A percentile compares a stretch with the other conserved stretches of the same genome.
phyloP scores from a whole-genome alignment of 2,888 invertebrate species.

The Balanococcus diminutus region DNA sequence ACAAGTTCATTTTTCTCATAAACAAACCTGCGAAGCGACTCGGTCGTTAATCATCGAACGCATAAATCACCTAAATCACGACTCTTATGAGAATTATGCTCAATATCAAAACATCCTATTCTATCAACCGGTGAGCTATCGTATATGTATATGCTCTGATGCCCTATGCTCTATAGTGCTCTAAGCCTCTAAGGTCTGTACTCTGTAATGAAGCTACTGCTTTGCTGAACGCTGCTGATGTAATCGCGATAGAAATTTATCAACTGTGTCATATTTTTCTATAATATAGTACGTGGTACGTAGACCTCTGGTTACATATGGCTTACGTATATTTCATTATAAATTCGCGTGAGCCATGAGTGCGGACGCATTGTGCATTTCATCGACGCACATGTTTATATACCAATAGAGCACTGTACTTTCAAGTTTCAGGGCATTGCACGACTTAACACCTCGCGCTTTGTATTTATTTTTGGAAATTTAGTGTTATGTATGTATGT shows the following conservation, averaged over 20 bases:
- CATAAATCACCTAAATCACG: background rate
- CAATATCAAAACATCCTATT: background rate
- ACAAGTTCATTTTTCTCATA: background rate
- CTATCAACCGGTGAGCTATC: background rate
- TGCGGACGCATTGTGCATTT: background rate
- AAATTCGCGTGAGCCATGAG: background rate
- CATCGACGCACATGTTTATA: background rate
- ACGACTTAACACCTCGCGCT: background rate
- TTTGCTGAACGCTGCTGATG: no score
- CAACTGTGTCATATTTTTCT: slow-evolving; percentile 2
- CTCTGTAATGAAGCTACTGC: no score
- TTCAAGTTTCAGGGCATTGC: background rate
- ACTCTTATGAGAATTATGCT: background rate
- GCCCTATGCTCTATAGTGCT: no score
- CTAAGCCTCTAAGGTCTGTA: no score
- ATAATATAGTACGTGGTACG: background rate
- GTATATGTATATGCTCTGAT: background rate
- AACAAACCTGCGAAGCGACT: background rate
- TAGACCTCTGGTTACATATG: background rate
- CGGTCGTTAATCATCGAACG: background rate
- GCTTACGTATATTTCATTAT: background rate
- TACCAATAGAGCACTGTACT: no score
- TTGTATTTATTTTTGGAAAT: slow-evolving; percentile 14
- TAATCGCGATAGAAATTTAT: background rate
- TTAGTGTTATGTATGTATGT: no score